Percentiles rank a stretch among this genome's conserved stretches.
These are phyloP conservation scores for Lithobates pipiens DNA, from an alignment of 2,797 vertebrate species.

Conservation along the genomic window DNA sequence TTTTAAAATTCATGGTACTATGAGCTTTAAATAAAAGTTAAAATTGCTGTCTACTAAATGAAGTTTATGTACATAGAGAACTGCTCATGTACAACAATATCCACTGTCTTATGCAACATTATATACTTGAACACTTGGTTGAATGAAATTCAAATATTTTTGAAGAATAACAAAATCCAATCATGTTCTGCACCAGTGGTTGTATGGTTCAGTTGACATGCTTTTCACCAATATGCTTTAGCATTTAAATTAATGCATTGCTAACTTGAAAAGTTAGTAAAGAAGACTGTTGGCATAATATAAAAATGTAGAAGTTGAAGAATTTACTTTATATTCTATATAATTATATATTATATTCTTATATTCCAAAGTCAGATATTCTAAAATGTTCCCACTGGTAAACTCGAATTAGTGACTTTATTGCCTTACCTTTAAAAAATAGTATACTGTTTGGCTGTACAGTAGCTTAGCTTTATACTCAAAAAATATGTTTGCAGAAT, in stretches of 20 bases:
- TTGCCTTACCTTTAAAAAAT: too few relatives aligned
- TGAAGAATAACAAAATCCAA: conserved; percentile 54
- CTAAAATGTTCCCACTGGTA: too few relatives aligned
- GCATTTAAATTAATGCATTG: conserved; percentile 1
- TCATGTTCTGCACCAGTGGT: conserved; percentile 26
- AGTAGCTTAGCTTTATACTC: too few relatives aligned
- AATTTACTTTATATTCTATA: too few relatives aligned
- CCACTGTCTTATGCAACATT: neutral
- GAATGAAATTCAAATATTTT: conserved; percentile 28
- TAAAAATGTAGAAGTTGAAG: too few relatives aligned
- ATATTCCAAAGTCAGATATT: too few relatives aligned
- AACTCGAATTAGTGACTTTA: too few relatives aligned
- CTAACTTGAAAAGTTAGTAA: too few relatives aligned
- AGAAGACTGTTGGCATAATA: too few relatives aligned
- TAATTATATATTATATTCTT: too few relatives aligned
- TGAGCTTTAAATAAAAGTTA: conserved; percentile 1
- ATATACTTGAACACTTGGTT: conserved; percentile 24
- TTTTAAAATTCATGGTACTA: neutral
- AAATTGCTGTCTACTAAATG: neutral
- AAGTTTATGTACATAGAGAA: neutral
- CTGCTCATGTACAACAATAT: conserved; percentile 38
- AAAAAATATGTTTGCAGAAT: too few relatives aligned
- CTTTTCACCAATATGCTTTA: conserved; percentile 17
- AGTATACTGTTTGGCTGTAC: too few relatives aligned
- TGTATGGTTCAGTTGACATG: conserved; percentile 21